Percentiles rank a stretch among this genome's conserved stretches.
Conservation (phyloP, 2,113 vertebrate species). For the Menidia beryllina region DNA sequence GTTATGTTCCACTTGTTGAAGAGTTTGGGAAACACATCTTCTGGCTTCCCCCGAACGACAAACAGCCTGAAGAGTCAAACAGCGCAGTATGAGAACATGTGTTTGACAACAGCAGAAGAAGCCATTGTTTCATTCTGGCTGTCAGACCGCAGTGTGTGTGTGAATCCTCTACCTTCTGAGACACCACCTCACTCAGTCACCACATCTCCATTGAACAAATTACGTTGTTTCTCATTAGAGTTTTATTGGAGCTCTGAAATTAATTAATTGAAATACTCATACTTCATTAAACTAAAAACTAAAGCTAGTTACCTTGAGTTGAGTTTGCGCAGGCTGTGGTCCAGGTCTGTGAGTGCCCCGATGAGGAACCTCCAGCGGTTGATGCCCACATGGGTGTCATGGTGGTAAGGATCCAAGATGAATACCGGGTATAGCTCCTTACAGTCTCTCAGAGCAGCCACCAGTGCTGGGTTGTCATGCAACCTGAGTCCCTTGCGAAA, state of each 20-base stretch:
- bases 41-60: constrained; percentile 71
- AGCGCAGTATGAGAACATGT: not conserved
- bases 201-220: not conserved
- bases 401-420: constrained; percentile 74
- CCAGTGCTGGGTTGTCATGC: constrained; percentile 79
- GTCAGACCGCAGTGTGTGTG: not conserved
- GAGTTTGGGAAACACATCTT: constrained; percentile 77
- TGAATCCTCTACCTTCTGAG: too few species aligned
- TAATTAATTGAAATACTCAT: too few species aligned
- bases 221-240: not conserved
- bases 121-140: not conserved
- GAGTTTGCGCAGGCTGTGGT: constrained; percentile 74
- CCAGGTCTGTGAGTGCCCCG: constrained; percentile 74
- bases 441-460: constrained; percentile 71
- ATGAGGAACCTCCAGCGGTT: constrained; percentile 76
- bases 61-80: constrained; percentile 70
- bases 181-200: not conserved
- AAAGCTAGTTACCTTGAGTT: constrained; percentile 72
- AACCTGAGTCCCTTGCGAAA: constrained; percentile 82
- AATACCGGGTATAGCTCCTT: constrained; percentile 78
- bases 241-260: too few species aligned
- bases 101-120: not conserved
- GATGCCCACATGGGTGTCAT: constrained; percentile 51
- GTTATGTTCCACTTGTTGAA: constrained; percentile 76
- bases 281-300: not conserved